phyloP scores from a whole-genome alignment of 2,888 invertebrate genomes.

The Hymenopus coronatus region DNA sequence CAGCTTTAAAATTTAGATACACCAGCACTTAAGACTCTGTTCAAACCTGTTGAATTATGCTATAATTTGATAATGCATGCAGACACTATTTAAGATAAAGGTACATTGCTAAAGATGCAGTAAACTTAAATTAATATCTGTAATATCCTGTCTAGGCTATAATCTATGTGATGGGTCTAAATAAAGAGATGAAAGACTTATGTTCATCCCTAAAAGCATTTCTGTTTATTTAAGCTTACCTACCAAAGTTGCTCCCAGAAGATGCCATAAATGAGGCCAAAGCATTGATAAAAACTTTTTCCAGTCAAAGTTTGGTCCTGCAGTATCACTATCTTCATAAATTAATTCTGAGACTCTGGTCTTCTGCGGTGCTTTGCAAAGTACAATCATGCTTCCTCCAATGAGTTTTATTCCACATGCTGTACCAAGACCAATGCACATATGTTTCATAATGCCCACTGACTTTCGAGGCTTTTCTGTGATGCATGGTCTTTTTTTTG shows the following conservation, averaged over 20 bases:
- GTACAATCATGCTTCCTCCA: constrained; percentile 1
- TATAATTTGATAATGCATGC: too few species aligned
- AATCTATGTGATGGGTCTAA: too few species aligned
- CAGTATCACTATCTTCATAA: neutral
- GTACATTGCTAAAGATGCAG: too few species aligned
- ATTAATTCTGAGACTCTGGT: constrained; percentile 9
- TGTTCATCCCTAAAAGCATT: too few species aligned
- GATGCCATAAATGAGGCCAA: constrained; percentile 71
- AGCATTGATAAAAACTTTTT: constrained; percentile 68
- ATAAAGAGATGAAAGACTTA: too few species aligned
- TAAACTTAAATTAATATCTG: too few species aligned
- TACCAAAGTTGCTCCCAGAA: constrained; percentile 76
- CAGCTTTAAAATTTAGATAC: too few species aligned
- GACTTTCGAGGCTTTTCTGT: neutral
- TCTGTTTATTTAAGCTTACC: constrained; percentile 44
- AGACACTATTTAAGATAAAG: too few species aligned
- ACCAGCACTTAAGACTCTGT: too few species aligned
- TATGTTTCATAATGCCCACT: neutral
- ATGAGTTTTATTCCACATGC: constrained; percentile 22
- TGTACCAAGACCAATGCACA: constrained; percentile 18
- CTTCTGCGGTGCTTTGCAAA: constrained; percentile 4
- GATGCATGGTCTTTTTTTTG: neutral
- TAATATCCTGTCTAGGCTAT: too few species aligned
- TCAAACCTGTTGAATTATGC: too few species aligned
- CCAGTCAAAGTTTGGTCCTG: constrained; percentile 72